Evolutionary conservation across 2,797 vertebrate species (phyloP).

Genomic region (Myotis vivesi): DNA sequence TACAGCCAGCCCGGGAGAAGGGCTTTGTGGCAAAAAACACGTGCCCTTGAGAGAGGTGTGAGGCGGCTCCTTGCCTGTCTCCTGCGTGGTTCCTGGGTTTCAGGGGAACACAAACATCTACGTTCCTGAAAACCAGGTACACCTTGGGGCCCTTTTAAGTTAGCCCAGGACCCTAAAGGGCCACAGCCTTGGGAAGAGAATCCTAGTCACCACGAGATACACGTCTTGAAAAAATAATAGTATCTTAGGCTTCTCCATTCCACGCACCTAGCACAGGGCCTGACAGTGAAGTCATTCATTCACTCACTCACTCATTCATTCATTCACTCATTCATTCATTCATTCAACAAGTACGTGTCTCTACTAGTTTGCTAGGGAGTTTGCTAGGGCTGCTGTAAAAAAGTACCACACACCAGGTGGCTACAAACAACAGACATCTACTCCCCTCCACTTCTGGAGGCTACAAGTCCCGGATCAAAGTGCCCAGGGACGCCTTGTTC

Average conservation of each 20-base stretch:
- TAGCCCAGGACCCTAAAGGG: background rate
- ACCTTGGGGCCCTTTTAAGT: background rate
- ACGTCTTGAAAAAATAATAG: background rate
- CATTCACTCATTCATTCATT: background rate
- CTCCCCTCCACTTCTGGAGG: background rate
- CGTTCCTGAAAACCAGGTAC: background rate
- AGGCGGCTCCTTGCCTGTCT: background rate
- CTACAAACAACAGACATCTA: background rate
- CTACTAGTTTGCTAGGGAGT: background rate
- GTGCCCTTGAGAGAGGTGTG: background rate
- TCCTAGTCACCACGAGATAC: fast-evolving
- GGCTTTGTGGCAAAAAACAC: background rate
- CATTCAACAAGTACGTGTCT: fast-evolving
- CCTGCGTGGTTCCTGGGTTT: background rate
- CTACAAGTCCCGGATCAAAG: background rate
- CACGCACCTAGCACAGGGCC: background rate
- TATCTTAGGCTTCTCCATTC: background rate
- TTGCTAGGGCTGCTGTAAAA: too few relatives aligned
- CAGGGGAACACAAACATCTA: background rate
- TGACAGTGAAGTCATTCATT: background rate
- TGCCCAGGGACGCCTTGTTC: fast-evolving
- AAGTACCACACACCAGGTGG: fast-evolving
- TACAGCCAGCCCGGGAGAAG: background rate
- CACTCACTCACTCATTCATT: background rate
- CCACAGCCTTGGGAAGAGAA: background rate